Conservation (phyloP, 2,888 invertebrate genomes). For the Trimorus sp. region DNA sequence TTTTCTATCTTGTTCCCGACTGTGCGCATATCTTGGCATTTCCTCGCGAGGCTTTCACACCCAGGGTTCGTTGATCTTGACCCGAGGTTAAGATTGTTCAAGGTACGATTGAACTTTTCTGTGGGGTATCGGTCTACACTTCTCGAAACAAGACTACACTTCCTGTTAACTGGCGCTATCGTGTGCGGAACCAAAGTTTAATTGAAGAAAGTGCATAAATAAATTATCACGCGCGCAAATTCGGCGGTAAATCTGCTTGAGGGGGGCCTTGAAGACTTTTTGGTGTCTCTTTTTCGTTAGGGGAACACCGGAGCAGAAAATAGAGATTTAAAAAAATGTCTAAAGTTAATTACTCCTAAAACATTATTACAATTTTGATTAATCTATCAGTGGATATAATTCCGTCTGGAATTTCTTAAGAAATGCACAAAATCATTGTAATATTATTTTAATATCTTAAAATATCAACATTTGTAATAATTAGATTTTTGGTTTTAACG, state of each 20-base stretch:
- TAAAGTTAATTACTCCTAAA: no score
- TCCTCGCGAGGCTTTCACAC: constrained; percentile 64
- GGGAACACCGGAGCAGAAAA: neutral
- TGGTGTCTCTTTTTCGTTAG: neutral
- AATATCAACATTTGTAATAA: no score
- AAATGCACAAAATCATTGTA: no score
- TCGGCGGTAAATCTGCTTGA: neutral
- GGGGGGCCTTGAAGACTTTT: neutral
- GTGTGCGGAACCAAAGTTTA: constrained; percentile 44
- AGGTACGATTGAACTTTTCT: constrained; percentile 66
- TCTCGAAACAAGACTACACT: constrained; percentile 61
- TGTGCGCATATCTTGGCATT: constrained; percentile 61
- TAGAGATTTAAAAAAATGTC: neutral
- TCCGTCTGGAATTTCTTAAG: no score
- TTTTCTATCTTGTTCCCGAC: constrained; percentile 58
- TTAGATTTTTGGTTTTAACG: no score
- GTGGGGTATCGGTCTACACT: constrained; percentile 64
- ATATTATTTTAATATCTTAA: no score
- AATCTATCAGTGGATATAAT: no score
- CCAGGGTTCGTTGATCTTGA: constrained; percentile 65
- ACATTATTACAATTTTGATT: no score
- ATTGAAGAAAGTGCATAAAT: constrained; percentile 42
- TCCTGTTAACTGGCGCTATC: constrained; percentile 56
- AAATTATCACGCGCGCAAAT: constrained; percentile 9
- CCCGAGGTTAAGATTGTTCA: constrained; percentile 65